Conservation (phyloP, 2,888 invertebrate genomes). For the Cinara cedri region DNA sequence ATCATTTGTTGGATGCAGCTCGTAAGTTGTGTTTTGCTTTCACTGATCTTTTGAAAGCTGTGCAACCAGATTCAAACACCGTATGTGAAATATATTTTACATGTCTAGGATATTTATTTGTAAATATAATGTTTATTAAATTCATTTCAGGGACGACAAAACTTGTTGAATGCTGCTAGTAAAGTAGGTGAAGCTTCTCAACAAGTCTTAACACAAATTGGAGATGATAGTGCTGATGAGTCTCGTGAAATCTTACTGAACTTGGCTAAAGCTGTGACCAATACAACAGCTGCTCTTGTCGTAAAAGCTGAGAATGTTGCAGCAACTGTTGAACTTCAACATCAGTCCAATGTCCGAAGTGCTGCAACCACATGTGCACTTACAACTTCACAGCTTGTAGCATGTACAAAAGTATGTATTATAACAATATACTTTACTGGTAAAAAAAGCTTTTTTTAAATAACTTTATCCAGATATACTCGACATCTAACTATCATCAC, state of each 20-base stretch:
- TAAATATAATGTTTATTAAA: background rate
- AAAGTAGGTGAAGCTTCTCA: conserved; percentile 96
- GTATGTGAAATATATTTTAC: conserved; percentile 63
- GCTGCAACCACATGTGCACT: conserved; percentile 95
- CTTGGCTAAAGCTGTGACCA: conserved; percentile 96
- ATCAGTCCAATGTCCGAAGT: conserved; percentile 88
- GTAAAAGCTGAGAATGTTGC: conserved; percentile 96
- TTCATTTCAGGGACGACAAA: conserved; percentile 70
- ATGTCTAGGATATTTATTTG: background rate
- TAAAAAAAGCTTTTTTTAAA: no score
- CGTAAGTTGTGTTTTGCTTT: conserved; percentile 90
- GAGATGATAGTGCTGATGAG: conserved; percentile 85
- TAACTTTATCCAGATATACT: no score
- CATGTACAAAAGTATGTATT: conserved; percentile 82
- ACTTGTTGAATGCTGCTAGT: conserved; percentile 91
- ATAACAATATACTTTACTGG: background rate
- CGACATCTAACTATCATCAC: no score
- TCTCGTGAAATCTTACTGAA: conserved; percentile 89
- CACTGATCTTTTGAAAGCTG: conserved; percentile 91
- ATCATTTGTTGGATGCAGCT: conserved; percentile 88
- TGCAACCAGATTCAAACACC: conserved; percentile 92
- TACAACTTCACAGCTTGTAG: conserved; percentile 96
- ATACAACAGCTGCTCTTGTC: conserved; percentile 95
- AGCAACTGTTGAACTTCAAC: conserved; percentile 80
- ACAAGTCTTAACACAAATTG: conserved; percentile 89